Base-by-base conservation (phyloP, 1,140 invertebrate genomes). In the Zophobas morio region DNA sequence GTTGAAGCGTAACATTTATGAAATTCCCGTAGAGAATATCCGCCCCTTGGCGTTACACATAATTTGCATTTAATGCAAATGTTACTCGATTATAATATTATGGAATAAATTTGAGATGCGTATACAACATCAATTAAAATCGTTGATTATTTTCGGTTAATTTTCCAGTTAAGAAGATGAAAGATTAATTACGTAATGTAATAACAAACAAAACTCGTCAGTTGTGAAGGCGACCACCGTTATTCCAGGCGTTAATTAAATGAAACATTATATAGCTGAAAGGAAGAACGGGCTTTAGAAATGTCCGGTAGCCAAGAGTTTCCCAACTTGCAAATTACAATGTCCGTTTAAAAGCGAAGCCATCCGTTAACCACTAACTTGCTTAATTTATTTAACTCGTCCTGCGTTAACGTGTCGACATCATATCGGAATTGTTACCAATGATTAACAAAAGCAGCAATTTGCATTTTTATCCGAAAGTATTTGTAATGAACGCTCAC, bases 341-440 rank as follows among this genome's bases (percentile, higher is more conserved):
- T 66, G 60, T 66, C 60, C 60, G 60, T 66, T 66, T 66, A 66
- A 66, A 66, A 66, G 60, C 60, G 39, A 66, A 66, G 60, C 60
- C 60, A 66, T 66, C 60, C 60, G 60, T 66, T 66, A 66, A 66
- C 60, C 60, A 66, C 60, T 66, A 66, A 66, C 60, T 66, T 66
- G 60, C 37, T 66, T 66, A 66, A 66, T 66, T 66, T 66, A 66
- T 66, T 66, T 40, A 66, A 46, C 60, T 66, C 39, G 37, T 42
- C 60, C 60, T 66, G 42, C 42, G 40, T 66, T 66, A 66, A 42
- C 39, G 20, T 39, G 6, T 42, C 37, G 39, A 39, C 40, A 66
- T 66, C 60, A 66, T 66, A 66, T 66, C 39, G 60, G 20, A 66
- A 36, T 42, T 36, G 34, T 20, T 8, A 35, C 54, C 33, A 35